Conservation (phyloP, 2,113 vertebrate species). For the Pterocles orientalis region DNA sequence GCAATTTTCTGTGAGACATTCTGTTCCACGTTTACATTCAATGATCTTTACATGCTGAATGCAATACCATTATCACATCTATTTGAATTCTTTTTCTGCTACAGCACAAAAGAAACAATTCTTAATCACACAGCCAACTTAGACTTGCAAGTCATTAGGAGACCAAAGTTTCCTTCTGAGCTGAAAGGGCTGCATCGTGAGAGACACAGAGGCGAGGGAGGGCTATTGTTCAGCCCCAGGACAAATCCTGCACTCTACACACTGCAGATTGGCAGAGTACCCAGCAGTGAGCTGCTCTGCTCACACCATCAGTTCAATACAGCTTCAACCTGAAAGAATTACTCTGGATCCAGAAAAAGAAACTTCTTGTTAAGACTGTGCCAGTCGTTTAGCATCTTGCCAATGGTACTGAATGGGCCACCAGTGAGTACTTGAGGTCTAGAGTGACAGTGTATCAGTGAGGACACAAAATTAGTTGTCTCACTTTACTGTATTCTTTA, state of each 20-base stretch:
- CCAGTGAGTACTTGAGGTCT: not conserved
- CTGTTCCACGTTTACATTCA: conserved; percentile 34
- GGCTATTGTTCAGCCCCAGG: not conserved
- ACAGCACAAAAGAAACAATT: conserved; percentile 12
- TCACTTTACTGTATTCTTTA: not conserved
- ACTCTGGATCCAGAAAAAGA: not conserved
- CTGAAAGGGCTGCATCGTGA: not conserved
- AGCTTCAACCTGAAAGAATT: not conserved
- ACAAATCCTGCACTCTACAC: not conserved
- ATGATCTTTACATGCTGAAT: conserved; percentile 56
- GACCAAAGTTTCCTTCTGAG: not conserved
- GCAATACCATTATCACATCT: conserved; percentile 48
- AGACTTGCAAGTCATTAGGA: conserved; percentile 6
- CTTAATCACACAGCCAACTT: conserved; percentile 11
- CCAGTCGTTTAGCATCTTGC: not conserved
- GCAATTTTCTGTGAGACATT: conserved; percentile 47
- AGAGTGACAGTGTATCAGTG: not conserved
- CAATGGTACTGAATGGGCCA: not conserved
- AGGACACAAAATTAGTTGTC: not conserved
- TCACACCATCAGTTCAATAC: not conserved
- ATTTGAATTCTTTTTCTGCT: conserved; percentile 52
- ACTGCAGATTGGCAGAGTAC: not conserved
- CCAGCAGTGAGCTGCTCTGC: not conserved
- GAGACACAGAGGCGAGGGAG: not conserved
- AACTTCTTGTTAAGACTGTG: not conserved